Evolutionary conservation across 1,140 invertebrate species (phyloP).

Genomic region (Lineus longissimus): DNA sequence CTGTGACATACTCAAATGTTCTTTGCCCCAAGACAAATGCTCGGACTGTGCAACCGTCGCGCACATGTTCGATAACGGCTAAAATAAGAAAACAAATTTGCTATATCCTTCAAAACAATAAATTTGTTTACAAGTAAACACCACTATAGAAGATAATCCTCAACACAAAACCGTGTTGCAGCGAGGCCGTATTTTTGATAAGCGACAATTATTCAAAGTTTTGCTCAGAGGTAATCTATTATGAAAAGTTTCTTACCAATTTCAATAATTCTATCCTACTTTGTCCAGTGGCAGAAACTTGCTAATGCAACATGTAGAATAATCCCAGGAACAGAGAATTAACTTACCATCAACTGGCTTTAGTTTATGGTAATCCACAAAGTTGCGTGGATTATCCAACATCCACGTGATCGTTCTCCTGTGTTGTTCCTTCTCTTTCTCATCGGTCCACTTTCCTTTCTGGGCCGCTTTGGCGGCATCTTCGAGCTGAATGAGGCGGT

Average conservation of each 20-base stretch:
- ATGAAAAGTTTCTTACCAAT: too few species aligned
- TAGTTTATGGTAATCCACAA: conserved; percentile 75
- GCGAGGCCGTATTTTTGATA: too few species aligned
- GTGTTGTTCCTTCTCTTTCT: conserved; percentile 60
- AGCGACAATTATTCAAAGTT: too few species aligned
- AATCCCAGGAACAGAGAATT: background rate
- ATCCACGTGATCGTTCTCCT: conserved; percentile 83
- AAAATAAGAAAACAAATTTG: conserved; percentile 41
- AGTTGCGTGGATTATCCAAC: conserved; percentile 74
- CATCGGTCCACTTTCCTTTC: conserved; percentile 76
- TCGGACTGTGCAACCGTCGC: conserved; percentile 91
- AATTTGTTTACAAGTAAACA: too few species aligned
- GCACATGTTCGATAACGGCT: conserved; percentile 90
- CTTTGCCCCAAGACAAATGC: conserved; percentile 74
- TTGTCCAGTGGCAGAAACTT: too few species aligned
- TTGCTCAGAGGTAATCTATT: too few species aligned
- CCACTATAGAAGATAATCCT: too few species aligned
- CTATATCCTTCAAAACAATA: conserved; percentile 1
- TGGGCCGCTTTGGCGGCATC: conserved; percentile 79
- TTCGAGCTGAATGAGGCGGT: conserved; percentile 77
- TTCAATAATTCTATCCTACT: too few species aligned
- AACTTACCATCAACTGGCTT: conserved; percentile 66
- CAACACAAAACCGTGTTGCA: too few species aligned
- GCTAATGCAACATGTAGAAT: background rate
- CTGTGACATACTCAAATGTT: conserved; percentile 78